phyloP scores from a whole-genome alignment of 53 echinoderm and acorn worm species.

The Glandiceps talaboti region DNA sequence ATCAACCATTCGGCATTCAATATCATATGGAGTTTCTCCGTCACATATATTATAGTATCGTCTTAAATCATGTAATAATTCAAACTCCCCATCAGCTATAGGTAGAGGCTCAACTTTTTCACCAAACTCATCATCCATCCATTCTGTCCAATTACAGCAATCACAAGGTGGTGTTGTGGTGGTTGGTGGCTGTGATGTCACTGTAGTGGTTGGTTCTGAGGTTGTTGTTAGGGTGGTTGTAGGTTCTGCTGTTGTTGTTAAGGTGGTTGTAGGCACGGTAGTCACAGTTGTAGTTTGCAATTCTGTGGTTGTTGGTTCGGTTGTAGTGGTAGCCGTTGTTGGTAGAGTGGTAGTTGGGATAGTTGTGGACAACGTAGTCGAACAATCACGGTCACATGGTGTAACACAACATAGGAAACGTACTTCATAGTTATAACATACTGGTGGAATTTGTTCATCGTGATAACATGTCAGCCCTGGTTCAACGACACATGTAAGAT shows the following conservation, averaged over 20 bases:
- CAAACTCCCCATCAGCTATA: background rate
- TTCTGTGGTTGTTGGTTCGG: no score
- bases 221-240: background rate
- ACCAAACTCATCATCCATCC: slow-evolving; percentile 23
- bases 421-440: slow-evolving; percentile 21
- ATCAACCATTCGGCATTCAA: slow-evolving; percentile 8
- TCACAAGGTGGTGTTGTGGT: background rate
- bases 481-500: background rate
- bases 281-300: background rate
- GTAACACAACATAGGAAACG: slow-evolving; percentile 15
- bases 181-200: no score
- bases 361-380: no score
- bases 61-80: slow-evolving; percentile 14
- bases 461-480: slow-evolving; percentile 16
- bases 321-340: background rate
- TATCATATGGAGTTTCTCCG: slow-evolving; percentile 11
- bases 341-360: background rate
- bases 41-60: slow-evolving; percentile 12
- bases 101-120: background rate
- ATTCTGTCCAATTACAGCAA: background rate
- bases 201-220: background rate
- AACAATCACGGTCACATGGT: background rate
- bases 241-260: slow-evolving; percentile 3
- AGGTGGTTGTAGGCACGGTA: background rate
- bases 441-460: slow-evolving; percentile 1